Base-by-base conservation (phyloP, 2,113 vertebrate species). In the Beaufortia kweichowensis region DNA sequence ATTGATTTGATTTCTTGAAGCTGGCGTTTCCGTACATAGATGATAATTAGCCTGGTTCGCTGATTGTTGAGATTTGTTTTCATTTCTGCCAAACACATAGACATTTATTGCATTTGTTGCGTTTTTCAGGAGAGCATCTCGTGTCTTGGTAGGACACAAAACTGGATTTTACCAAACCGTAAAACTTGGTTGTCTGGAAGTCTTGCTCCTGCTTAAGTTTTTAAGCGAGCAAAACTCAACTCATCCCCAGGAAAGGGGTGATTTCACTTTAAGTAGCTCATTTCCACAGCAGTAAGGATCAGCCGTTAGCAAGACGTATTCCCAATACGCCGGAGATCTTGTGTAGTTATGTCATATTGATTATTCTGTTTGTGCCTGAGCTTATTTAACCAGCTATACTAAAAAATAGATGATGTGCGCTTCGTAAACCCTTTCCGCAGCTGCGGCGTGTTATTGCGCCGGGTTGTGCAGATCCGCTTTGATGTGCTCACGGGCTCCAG, bases 391-490 rank as follows among this genome's bases (percentile, higher is more conserved):
- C 8, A 59, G 72, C 21, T 41, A 12, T 48, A 15, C 28, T 77
- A 33, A 84, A 81, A 76, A 77, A 76, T 74, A 50, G 56, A 79
- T 81, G 77, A 77, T 65, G 57, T 43, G 46, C 7, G 35, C 74
- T 11, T 35, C 68, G 31, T 39, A 79, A 55, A 46, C 29, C 56
- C 5, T 57, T 56, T 77, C 75, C 15, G 53, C 33, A 19, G 23
- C 60, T 55, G 31, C 64, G 7, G 29, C 43, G 48, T 56, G 62
- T 83, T 56, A 71, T 23, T 12, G 15, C 24, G n/a, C 19, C 53
- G 28, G 65, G 14, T 48, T 60, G 29, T 48, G 68, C 41, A 15
- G 64, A 57, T 65, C 8, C 0, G 71, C 79, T 81, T 72, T 79
- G 64, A 77, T 80, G 69, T 75, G 53, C 41, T 78, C 53, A 21